phyloP scores from a whole-genome alignment of 2,888 invertebrate species.

The Drosophila anceps region DNA sequence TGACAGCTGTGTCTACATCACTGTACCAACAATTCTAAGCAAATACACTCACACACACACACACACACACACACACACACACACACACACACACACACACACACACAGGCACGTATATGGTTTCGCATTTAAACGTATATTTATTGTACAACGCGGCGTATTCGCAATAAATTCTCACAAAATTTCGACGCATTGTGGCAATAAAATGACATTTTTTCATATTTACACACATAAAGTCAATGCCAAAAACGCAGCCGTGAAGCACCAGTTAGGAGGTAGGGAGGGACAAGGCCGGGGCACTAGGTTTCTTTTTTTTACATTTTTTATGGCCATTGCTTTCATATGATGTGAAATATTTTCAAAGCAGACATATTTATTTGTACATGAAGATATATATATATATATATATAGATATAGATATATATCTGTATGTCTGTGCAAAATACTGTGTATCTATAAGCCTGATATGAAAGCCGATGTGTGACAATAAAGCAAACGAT shows the following conservation, averaged over 20 bases:
- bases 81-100: not conserved
- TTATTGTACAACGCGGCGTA: slow-evolving; percentile 73
- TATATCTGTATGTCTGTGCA: slow-evolving; percentile 34
- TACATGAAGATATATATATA: slow-evolving; percentile 26
- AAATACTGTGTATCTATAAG: slow-evolving; percentile 39
- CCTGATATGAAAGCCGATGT: slow-evolving; percentile 47
- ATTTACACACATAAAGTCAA: slow-evolving; percentile 79
- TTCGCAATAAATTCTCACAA: slow-evolving; percentile 76
- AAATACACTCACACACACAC: slow-evolving; percentile 35
- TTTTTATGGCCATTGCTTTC: slow-evolving; percentile 64
- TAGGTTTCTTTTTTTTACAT: not conserved
- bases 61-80: slow-evolving; percentile 5
- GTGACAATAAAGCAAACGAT: slow-evolving; percentile 31
- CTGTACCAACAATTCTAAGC: slow-evolving; percentile 59
- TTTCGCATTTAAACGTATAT: slow-evolving; percentile 66
- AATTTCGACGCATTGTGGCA: slow-evolving; percentile 78
- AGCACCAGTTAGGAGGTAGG: slow-evolving; percentile 8
- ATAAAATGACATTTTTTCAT: slow-evolving; percentile 79
- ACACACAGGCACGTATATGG: slow-evolving; percentile 9
- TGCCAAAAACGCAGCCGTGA: slow-evolving; percentile 41
- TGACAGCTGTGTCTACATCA: slow-evolving; percentile 34
- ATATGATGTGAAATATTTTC: slow-evolving; percentile 66
- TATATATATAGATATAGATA: slow-evolving; percentile 32
- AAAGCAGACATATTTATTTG: slow-evolving; percentile 70
- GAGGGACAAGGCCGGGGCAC: not conserved